These are phyloP conservation scores for Antidorcas marsupialis DNA, from an alignment of 2,113 vertebrate species.

Conservation along the genomic window DNA sequence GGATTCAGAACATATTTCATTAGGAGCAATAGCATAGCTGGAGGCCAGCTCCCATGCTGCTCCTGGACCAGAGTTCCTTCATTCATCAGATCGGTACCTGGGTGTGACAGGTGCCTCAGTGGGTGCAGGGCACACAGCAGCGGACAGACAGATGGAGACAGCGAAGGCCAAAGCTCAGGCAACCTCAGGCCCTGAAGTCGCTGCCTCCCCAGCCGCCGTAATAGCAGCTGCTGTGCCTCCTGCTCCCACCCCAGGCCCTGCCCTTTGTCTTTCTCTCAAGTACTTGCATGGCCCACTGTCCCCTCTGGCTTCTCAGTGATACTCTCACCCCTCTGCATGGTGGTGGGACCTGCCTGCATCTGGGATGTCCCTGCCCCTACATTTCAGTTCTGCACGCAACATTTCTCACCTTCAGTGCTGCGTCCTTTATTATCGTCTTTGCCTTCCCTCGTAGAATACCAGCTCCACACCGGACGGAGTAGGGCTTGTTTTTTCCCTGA, in stretches of 20 bases:
- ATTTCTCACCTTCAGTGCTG: not conserved
- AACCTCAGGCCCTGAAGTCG: not conserved
- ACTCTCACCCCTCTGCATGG: not conserved
- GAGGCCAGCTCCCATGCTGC: not conserved
- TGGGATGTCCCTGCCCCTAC: not conserved
- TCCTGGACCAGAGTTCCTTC: not conserved
- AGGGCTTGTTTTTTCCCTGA: not conserved
- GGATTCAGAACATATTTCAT: not conserved
- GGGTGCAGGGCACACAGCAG: not conserved
- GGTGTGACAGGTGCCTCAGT: not conserved
- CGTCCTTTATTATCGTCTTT: accelerated
- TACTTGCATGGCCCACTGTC: not conserved
- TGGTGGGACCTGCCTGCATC: not conserved
- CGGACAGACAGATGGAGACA: too few relatives aligned
- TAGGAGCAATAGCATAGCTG: not conserved
- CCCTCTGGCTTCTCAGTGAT: not conserved
- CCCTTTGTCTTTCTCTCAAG: not conserved
- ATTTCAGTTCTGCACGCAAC: not conserved
- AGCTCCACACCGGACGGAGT: not conserved
- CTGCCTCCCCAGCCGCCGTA: not conserved
- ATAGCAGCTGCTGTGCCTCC: not conserved
- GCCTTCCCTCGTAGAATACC: not conserved
- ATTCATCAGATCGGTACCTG: not conserved
- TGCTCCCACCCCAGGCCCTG: too few relatives aligned
- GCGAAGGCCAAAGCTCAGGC: not conserved